phyloP scores from a whole-genome alignment of 2,113 vertebrate genomes.

The Pluvialis apricaria region DNA sequence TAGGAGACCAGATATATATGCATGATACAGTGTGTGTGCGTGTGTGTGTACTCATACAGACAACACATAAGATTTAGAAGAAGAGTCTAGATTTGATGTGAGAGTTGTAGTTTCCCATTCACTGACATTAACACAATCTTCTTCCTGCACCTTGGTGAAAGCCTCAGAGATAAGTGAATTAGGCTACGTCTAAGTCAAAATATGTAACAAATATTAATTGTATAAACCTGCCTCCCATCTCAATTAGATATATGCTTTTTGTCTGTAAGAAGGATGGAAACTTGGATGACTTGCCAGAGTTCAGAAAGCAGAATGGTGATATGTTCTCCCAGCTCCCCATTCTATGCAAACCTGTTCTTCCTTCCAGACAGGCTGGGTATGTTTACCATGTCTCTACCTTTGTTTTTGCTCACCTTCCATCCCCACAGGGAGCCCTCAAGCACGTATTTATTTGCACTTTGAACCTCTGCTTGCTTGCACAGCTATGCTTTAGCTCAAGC shows the following conservation, averaged over 20 bases:
- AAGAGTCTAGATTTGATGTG: background rate
- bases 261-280: background rate
- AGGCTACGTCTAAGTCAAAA: background rate
- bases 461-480: conserved; percentile 36
- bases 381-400: conserved; percentile 50
- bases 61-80: background rate
- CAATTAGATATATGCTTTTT: background rate
- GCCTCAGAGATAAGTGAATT: background rate
- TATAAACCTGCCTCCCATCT: background rate
- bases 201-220: background rate
- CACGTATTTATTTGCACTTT: conserved; percentile 58
- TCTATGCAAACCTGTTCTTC: conserved; percentile 47
- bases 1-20: background rate
- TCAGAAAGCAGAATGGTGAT: background rate
- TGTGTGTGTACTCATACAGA: background rate
- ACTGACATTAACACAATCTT: background rate
- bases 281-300: background rate
- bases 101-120: background rate
- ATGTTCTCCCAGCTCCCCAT: conserved; percentile 1
- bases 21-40: no score
- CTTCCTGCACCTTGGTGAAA: background rate
- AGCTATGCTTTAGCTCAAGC: background rate
- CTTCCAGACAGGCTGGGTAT: conserved; percentile 46
- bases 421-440: conserved; percentile 56
- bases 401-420: conserved; percentile 46